Percentiles rank a stretch among this genome's conserved stretches.
Evolutionary conservation across 2,888 invertebrate genomes (phyloP).

Genomic region (Trachelus stipa): DNA sequence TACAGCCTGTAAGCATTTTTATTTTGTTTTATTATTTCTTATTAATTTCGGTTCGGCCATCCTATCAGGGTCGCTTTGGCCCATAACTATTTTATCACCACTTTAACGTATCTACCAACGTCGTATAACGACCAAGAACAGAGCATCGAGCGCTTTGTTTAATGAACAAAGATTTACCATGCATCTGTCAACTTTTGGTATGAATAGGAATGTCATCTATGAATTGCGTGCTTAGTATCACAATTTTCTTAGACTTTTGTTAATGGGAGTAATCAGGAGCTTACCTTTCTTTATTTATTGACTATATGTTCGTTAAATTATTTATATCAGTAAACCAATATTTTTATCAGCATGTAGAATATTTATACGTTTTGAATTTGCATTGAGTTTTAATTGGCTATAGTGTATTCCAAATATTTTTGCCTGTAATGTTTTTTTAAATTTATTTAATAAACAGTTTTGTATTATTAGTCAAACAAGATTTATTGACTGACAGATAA

Average conservation of each 20-base stretch:
- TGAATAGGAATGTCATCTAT: background rate
- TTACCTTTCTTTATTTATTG: conserved; percentile 27
- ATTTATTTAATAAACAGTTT: background rate
- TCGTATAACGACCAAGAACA: background rate
- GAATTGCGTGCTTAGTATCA: background rate
- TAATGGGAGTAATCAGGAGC: conserved; percentile 57
- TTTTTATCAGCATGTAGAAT: background rate
- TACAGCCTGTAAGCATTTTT: conserved; percentile 78
- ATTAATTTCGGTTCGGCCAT: conserved; percentile 16
- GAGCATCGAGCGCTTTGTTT: background rate
- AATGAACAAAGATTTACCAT: background rate
- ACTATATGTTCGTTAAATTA: conserved; percentile 4
- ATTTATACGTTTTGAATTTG: background rate
- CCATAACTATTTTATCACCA: background rate
- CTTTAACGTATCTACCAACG: background rate
- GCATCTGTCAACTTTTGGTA: background rate
- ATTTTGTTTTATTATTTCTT: conserved; percentile 39
- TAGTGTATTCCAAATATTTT: background rate
- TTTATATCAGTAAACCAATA: background rate
- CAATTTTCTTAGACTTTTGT: background rate
- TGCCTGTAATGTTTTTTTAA: background rate
- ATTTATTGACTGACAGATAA: background rate
- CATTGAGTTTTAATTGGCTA: background rate
- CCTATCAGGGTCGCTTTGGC: background rate
- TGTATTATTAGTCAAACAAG: background rate